phyloP scores from a whole-genome alignment of 2,797 vertebrate species.

The Petrocephalus sullivani region DNA sequence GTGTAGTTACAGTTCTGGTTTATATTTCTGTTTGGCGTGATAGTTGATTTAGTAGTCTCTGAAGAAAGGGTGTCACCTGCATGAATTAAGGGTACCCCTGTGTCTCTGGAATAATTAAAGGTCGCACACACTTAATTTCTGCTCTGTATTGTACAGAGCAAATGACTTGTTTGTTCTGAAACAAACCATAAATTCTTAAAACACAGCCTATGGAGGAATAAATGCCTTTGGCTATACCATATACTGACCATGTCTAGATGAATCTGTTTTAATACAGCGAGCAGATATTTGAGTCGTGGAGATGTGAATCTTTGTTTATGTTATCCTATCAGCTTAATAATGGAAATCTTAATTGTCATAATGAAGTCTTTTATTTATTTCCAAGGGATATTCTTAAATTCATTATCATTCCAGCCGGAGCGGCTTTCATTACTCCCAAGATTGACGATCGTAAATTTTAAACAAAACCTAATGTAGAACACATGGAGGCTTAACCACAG shows the following conservation, averaged over 20 bases:
- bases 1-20: conserved; percentile 59
- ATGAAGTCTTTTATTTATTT: conserved; percentile 55
- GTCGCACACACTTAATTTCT: neutral
- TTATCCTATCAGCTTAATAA: conserved; percentile 51
- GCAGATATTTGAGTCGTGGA: neutral
- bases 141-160: neutral
- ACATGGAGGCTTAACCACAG: conserved; percentile 70
- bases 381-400: conserved; percentile 59
- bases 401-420: conserved; percentile 64
- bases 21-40: conserved; percentile 47
- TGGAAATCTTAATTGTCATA: conserved; percentile 59
- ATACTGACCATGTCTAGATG: neutral
- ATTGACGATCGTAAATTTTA: conserved; percentile 57
- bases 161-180: neutral
- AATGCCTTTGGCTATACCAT: neutral
- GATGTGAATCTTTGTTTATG: neutral
- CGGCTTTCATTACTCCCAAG: conserved; percentile 45
- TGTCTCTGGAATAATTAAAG: neutral
- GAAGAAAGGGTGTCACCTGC: conserved; percentile 37
- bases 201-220: neutral
- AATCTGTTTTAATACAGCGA: neutral
- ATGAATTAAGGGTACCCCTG: neutral
- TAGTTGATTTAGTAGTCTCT: conserved; percentile 48
- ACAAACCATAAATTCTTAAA: neutral
- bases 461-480: conserved; percentile 60